phyloP scores from a whole-genome alignment of 2,113 vertebrate species.

The Vireo altiloquus region DNA sequence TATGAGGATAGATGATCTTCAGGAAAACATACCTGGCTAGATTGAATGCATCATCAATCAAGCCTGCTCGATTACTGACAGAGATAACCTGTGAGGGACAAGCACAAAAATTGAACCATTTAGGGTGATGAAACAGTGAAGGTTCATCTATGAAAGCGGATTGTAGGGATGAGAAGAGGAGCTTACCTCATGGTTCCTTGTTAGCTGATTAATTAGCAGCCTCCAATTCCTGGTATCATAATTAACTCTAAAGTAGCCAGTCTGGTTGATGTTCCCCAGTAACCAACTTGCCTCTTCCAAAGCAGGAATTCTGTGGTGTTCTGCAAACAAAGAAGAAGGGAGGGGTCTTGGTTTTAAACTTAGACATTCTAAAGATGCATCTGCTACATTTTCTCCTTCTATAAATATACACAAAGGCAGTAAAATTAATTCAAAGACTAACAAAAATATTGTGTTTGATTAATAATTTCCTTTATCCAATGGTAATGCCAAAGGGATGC shows the following conservation, averaged over 20 bases:
- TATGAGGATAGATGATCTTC: constrained; percentile 49
- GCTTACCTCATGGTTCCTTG: constrained; percentile 84
- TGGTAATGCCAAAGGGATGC: not conserved
- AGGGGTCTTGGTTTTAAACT: not conserved
- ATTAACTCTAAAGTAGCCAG: constrained; percentile 96
- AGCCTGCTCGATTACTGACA: constrained; percentile 91
- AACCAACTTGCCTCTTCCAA: constrained; percentile 87
- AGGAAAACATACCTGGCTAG: constrained; percentile 88
- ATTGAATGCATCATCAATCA: constrained; percentile 96
- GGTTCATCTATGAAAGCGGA: constrained; percentile 23
- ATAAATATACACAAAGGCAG: not conserved
- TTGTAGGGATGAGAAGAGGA: constrained; percentile 19
- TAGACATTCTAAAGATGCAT: not conserved
- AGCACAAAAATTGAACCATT: constrained; percentile 53
- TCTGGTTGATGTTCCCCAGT: constrained; percentile 96
- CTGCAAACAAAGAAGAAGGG: constrained; percentile 68
- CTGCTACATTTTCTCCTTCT: not conserved
- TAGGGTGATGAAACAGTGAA: constrained; percentile 46
- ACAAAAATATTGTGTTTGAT: not conserved
- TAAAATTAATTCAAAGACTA: not conserved
- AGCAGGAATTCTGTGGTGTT: constrained; percentile 81
- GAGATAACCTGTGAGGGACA: constrained; percentile 84
- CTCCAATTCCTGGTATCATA: constrained; percentile 97
- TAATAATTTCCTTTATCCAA: not conserved
- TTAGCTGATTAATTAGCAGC: constrained; percentile 90